Base-by-base conservation (phyloP, 2,888 invertebrate genomes). In the Hirtodrosophila trivittata region DNA sequence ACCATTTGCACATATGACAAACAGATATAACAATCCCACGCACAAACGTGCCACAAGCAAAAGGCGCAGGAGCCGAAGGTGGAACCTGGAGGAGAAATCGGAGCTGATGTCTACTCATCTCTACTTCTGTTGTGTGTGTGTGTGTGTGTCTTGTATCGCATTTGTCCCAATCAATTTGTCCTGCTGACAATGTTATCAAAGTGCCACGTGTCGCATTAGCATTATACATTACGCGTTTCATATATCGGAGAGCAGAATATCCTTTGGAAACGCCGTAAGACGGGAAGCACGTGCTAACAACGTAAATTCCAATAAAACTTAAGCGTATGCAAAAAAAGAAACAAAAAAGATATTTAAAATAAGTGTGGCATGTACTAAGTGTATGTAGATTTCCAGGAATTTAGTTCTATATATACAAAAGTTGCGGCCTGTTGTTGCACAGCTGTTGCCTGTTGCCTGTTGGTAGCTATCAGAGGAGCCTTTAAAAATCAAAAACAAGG, bases 181-280 rank as follows among this genome's bases (percentile, higher is more conserved):
- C 12, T 49, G 39, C 42, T 51, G 55, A 55, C 69, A 72, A 62
- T 66, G 51, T 45, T 39, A 43, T 41, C 52, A 45, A 51, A 33
- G 37, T 32, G 58, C 58, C 82, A 82, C 77, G 75, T 75, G 78
- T 58, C 43, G 49, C 58, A 57, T 72, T 59, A 62, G 50, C n/a
- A n/a, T n/a, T n/a, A n/a, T n/a, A n/a, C 67, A 51, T 60, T 55
- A 52, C 7, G 32, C 37, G 33, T 51, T 52, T 64, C 64, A 52
- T 51, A 78, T 59, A n/a, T n/a, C n/a, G n/a, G n/a, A 43, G 47
- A 62, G 41, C 51, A 46, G 47, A 72, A 63, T 65, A 41, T 41
- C 33, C 28, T 16, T 3, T 5, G 35, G 10, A 6, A 35, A n/a
- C n/a, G n/a, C n/a, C n/a, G n/a, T n/a, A n/a, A n/a, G n/a, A n/a